A percentile compares a stretch with the other conserved stretches of the same genome.
These are phyloP conservation scores for Tanytarsus gracilentus DNA, from an alignment of 2,888 invertebrate genomes.

Conservation along the genomic window DNA sequence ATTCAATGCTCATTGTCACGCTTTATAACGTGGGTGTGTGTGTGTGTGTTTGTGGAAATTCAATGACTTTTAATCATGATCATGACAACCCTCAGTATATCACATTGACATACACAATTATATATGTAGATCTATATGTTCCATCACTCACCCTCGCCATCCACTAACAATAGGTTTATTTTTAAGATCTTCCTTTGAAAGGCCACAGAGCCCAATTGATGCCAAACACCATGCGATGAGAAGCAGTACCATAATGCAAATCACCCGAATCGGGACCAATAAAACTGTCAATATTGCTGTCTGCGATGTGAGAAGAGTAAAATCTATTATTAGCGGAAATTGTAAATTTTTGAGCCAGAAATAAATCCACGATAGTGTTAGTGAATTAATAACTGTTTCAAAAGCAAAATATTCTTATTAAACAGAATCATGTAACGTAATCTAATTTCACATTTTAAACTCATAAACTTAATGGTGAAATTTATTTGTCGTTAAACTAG, in stretches of 20 bases:
- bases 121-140: not conserved
- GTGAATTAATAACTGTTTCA: not conserved
- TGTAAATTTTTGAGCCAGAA: not conserved
- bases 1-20: too few species aligned
- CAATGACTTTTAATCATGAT: not conserved
- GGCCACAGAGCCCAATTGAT: slow-evolving; percentile 69
- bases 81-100: not conserved
- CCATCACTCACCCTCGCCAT: slow-evolving; percentile 74
- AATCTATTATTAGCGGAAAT: not conserved
- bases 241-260: slow-evolving; percentile 65
- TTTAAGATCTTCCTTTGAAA: slow-evolving; percentile 69
- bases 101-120: not conserved
- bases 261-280: slow-evolving; percentile 70
- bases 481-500: too few species aligned
- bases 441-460: too few species aligned
- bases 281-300: slow-evolving; percentile 77
- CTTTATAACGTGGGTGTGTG: slow-evolving; percentile 29
- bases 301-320: slow-evolving; percentile 50
- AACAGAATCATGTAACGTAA: too few species aligned
- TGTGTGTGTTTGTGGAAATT: not conserved
- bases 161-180: slow-evolving; percentile 71
- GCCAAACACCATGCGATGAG: slow-evolving; percentile 78
- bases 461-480: too few species aligned
- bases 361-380: not conserved
- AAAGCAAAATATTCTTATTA: too few species aligned